Evolutionary conservation across 2,113 vertebrate genomes (phyloP), one percentile per base, ranked within the genome.

Genomic region (Aspidoscelis tigris): DNA sequence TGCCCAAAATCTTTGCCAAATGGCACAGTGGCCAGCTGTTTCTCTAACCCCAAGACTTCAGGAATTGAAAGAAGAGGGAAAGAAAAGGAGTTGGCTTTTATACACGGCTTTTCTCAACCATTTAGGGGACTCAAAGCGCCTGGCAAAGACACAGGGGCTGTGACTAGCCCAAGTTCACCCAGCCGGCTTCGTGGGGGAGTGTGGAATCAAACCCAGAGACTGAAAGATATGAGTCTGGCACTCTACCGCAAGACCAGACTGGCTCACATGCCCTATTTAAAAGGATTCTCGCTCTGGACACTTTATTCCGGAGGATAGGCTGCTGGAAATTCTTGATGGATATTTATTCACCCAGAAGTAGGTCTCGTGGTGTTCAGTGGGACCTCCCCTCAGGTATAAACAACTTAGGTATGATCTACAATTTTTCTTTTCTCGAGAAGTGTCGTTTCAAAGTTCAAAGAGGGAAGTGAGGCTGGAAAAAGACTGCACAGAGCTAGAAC

Each of bases 401-500:
- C 14, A 8, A 8, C n/a, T 69, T 33, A 33, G 33, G n/a, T 33
- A 69, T 26, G n/a, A 9, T n/a, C n/a, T 69, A 3, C 10, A 69
- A 4, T 7, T 11, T 9, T 69, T 33, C 68, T 11, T 69, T 3
- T 83, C 10, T 83, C n/a, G 7, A n/a, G 33, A 14, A 5, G 33
- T 70, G 8, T 44, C 21, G 20, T 12, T 91, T 88, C 85, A 91
- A 68, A 87, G 5, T 58, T 0, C 61, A 85, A 91, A 89, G 83
- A 90, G 90, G 91, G 91, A 93, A 88, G 87, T 89, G 84, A 91
- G 80, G 24, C 39, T 88, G 76, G 83, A 87, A 87, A 41, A 0
- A 81, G 68, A 80, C 93, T 90, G 88, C 83, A n/a, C 11, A 86
- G 84, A 90, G 84, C 78, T 82, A 81, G 89, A 89, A 91, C 93